phyloP scores from a whole-genome alignment of 2,888 invertebrate genomes.

The Drosophila melanosoma region DNA sequence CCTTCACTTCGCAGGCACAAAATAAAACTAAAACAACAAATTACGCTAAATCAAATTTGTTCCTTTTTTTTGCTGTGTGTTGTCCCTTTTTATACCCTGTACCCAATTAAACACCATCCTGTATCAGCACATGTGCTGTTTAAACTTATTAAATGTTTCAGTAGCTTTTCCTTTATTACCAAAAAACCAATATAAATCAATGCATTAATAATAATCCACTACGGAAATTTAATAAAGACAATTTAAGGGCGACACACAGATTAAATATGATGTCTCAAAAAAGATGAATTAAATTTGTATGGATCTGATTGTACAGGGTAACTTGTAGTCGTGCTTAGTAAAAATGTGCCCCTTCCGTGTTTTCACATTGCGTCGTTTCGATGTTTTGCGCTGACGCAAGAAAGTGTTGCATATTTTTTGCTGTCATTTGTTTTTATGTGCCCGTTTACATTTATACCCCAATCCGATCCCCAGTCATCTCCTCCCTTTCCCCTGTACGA shows the following conservation, averaged over 20 bases:
- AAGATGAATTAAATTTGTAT: background rate
- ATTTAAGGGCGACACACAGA: background rate
- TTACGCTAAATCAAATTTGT: constrained; percentile 61
- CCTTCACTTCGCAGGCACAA: constrained; percentile 14
- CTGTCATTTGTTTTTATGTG: constrained; percentile 68
- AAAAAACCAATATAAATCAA: background rate
- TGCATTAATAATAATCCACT: background rate
- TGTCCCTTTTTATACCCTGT: constrained; percentile 4
- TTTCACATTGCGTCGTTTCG: constrained; percentile 17
- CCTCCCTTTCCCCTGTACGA: background rate
- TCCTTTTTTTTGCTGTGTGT: background rate
- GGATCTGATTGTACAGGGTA: background rate
- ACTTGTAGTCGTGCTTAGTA: background rate
- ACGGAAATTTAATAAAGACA: background rate
- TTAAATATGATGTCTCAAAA: background rate
- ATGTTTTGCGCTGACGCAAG: constrained; percentile 62
- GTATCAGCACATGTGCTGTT: background rate
- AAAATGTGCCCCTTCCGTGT: background rate
- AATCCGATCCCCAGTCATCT: background rate
- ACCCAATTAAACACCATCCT: background rate
- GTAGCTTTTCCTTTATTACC: background rate
- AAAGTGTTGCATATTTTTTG: constrained; percentile 68
- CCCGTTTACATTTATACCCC: constrained; percentile 53
- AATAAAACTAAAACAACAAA: constrained; percentile 59
- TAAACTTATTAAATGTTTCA: background rate